phyloP scores from a whole-genome alignment of 2,888 invertebrate genomes.

The Campoplex nolae region DNA sequence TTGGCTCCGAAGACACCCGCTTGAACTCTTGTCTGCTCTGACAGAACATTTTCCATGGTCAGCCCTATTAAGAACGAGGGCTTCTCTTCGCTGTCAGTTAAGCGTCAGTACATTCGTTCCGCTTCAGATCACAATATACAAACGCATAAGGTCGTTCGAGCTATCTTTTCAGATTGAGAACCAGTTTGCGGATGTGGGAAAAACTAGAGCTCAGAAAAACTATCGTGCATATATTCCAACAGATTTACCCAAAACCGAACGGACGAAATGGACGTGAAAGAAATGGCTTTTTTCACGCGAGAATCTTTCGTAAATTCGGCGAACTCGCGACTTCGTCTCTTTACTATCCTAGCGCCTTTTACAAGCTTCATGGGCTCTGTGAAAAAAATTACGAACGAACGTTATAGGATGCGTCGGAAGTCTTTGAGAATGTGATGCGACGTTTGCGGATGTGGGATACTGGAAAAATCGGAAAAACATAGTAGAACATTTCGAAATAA shows the following conservation, averaged over 20 bases:
- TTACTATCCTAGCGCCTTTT: background rate
- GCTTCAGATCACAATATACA: slow-evolving; percentile 78
- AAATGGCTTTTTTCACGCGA: slow-evolving; percentile 67
- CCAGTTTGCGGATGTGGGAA: slow-evolving; percentile 79
- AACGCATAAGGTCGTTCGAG: slow-evolving; percentile 76
- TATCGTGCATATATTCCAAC: slow-evolving; percentile 2
- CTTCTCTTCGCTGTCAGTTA: slow-evolving; percentile 54
- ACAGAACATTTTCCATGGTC: slow-evolving; percentile 16
- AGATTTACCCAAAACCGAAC: background rate
- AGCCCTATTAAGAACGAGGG: slow-evolving; percentile 2
- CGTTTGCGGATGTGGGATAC: slow-evolving; percentile 67
- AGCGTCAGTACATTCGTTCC: slow-evolving; percentile 77
- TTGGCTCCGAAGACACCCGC: slow-evolving; percentile 52
- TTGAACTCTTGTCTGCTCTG: slow-evolving; percentile 35
- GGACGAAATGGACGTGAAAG: slow-evolving; percentile 45
- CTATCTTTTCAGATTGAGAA: slow-evolving; percentile 70
- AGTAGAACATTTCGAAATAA: background rate
- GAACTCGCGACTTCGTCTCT: slow-evolving; percentile 35
- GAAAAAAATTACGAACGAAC: slow-evolving; percentile 37
- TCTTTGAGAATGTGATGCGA: slow-evolving; percentile 62
- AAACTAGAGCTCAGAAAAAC: slow-evolving; percentile 51
- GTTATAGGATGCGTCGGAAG: slow-evolving; percentile 56
- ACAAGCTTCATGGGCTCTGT: background rate
- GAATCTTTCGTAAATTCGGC: slow-evolving; percentile 22
- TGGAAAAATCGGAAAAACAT: slow-evolving; percentile 25